Base-by-base conservation (phyloP, 2,888 invertebrate species). In the Vannuccia rotundouncinata region DNA sequence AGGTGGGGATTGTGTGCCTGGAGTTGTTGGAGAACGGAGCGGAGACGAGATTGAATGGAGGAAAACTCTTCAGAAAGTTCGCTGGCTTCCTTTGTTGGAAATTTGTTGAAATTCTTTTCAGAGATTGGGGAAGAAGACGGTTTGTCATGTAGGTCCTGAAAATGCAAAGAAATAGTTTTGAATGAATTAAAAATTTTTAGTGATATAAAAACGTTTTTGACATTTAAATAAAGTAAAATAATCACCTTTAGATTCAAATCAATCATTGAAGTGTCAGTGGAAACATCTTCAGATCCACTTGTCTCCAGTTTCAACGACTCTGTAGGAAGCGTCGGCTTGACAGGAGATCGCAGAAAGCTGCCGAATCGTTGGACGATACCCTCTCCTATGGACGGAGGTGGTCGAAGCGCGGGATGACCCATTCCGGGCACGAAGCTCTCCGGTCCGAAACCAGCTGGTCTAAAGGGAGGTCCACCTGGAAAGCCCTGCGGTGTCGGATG, bases 1-100 rank as follows among this genome's bases (percentile, higher is more conserved):
- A 66, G 66, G 25, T 66, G 66, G 17, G 66, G 66, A 66, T 66
- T 66, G 66, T 66, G 5, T 2, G 66, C 66, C 66, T 66, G 66
- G 17, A 66, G 25, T 66, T 66, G 5, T 27, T 66, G 66, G 25
- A 66, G 66, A 5, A 66, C 66, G 66, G 66, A 66, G 66, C 66
- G 66, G 25, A 66, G 66, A n/a, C 66, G 66, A 2, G 2, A 5
- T 27, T 66, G 66, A 27, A 66, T 66, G 2, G 66, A 22, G 22
- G 66, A 66, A 22, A 66, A 66, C 25, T 66, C 66, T 17, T 66
- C 17, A 22, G 66, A 66, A 27, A 66, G 66, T 66, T 66, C 22
- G 25, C 66, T 66, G 66, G 66, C 66, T 2, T 66, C 10, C 22
- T 66, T 66, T 13, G 45, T 17, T n/a, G n/a, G n/a, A n/a, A n/a